Conservation (phyloP, 2,888 invertebrate genomes). For the Papilio protenor region DNA sequence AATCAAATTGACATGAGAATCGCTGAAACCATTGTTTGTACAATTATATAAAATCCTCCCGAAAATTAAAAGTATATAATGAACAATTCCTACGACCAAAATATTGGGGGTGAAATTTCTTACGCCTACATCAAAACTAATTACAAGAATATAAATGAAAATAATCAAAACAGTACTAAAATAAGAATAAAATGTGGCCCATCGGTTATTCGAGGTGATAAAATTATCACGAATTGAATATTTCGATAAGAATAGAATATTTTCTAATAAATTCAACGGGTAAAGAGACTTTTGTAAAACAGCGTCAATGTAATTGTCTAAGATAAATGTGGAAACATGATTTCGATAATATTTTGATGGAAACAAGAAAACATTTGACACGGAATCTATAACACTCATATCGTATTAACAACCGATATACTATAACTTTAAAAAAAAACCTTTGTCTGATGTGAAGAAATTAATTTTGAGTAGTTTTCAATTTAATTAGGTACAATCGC, state of each 20-base stretch:
- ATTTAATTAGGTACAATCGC: no score
- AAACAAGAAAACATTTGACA: not conserved
- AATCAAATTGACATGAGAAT: not conserved
- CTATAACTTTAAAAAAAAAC: no score
- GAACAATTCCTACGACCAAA: not conserved
- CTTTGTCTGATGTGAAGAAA: no score
- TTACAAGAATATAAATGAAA: not conserved
- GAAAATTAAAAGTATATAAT: not conserved
- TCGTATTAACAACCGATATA: no score
- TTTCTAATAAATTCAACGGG: conserved; percentile 1
- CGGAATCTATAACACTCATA: not conserved
- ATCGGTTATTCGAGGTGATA: not conserved
- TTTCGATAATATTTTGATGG: not conserved
- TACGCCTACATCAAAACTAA: not conserved
- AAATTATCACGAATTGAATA: conserved; percentile 5
- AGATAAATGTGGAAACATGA: not conserved
- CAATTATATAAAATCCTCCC: not conserved
- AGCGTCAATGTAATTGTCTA: not conserved
- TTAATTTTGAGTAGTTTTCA: no score
- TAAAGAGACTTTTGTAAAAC: not conserved
- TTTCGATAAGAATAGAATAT: not conserved
- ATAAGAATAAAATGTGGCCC: not conserved
- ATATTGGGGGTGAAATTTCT: not conserved
- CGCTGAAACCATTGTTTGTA: not conserved
- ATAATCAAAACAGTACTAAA: not conserved